Percentiles rank a stretch among this genome's conserved stretches.
These are phyloP conservation scores for Papilio helenus DNA, from an alignment of 1,140 invertebrate genomes.

Conservation along the genomic window DNA sequence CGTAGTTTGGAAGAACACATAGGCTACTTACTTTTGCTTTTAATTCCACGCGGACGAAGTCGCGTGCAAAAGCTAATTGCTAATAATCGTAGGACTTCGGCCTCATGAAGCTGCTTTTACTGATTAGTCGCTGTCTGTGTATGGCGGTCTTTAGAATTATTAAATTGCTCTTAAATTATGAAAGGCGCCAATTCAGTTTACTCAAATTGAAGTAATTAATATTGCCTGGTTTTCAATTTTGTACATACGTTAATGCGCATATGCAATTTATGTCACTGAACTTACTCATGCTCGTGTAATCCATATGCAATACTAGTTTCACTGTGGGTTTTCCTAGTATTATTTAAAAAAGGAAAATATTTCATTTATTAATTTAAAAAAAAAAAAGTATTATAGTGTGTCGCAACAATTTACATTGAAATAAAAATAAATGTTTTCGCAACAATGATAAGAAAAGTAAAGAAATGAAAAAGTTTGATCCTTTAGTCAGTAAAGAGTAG, in stretches of 20 bases:
- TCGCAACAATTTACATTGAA: not conserved
- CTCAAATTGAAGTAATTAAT: not conserved
- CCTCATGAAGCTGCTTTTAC: too few relatives aligned
- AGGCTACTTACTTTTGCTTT: too few relatives aligned
- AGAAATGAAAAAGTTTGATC: slow-evolving; percentile 19
- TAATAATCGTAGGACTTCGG: too few relatives aligned
- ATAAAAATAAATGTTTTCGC: not conserved
- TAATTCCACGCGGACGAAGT: too few relatives aligned
- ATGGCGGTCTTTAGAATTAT: not conserved
- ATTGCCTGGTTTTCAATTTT: too few relatives aligned
- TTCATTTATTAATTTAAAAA: not conserved
- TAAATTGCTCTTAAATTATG: not conserved
- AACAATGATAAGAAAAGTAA: slow-evolving; percentile 13
- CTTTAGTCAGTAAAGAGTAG: slow-evolving; percentile 1
- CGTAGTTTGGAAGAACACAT: too few relatives aligned
- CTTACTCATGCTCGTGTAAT: not conserved
- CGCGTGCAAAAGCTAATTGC: too few relatives aligned
- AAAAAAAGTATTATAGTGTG: not conserved
- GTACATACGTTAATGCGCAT: too few relatives aligned
- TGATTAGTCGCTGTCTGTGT: not conserved
- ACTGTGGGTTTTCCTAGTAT: not conserved
- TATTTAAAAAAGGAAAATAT: not conserved
- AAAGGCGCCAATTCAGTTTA: not conserved
- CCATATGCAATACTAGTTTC: not conserved
- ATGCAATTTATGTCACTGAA: too few relatives aligned